Percentiles rank a stretch among this genome's conserved stretches.
Evolutionary conservation across 2,888 invertebrate genomes (phyloP).

Genomic region (Stenotaenia linearis): DNA sequence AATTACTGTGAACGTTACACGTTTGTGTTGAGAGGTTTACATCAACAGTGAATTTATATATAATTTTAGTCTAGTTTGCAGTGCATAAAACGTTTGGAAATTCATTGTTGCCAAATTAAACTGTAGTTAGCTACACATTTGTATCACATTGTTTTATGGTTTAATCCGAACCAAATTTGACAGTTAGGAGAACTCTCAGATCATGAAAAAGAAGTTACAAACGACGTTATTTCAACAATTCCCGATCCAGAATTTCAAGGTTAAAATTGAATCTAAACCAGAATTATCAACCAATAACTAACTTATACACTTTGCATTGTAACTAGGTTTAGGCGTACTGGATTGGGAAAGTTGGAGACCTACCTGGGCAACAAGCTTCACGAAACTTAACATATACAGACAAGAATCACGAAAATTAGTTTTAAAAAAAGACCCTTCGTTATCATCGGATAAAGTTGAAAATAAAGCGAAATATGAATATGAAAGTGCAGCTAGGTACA

Average conservation of each 20-base stretch:
- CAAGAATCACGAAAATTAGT: neutral
- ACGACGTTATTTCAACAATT: neutral
- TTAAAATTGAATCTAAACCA: neutral
- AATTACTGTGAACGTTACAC: too few species aligned
- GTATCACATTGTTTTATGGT: too few species aligned
- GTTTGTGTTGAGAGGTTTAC: too few species aligned
- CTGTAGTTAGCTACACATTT: too few species aligned
- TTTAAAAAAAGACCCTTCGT: neutral
- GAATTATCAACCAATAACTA: neutral
- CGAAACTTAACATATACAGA: neutral
- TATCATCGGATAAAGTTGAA: too few species aligned
- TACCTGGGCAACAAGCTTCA: neutral
- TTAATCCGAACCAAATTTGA: too few species aligned
- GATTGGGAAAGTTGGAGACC: constrained; percentile 26
- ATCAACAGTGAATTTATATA: too few species aligned
- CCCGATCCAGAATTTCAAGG: neutral
- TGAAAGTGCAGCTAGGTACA: neutral
- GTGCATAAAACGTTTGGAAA: too few species aligned
- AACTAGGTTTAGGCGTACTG: neutral
- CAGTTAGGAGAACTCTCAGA: neutral
- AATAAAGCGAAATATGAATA: neutral
- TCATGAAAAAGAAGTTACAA: neutral
- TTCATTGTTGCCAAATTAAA: too few species aligned
- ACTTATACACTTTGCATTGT: neutral
- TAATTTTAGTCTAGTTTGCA: too few species aligned